Evolutionary conservation across 2,888 invertebrate species (phyloP).

Genomic region (Apotomis capreana): DNA sequence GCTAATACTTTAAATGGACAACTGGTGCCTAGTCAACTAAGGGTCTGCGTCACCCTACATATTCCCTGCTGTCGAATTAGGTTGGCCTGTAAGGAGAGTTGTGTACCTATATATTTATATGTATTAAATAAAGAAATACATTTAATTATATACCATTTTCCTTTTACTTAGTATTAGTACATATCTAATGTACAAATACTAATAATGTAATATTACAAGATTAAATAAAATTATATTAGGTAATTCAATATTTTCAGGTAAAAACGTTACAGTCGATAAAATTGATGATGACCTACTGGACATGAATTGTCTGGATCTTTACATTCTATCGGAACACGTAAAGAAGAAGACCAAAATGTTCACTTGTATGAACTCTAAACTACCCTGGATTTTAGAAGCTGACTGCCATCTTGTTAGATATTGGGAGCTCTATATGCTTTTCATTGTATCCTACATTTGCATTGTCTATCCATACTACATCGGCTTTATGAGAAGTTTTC

Average conservation of each 20-base stretch:
- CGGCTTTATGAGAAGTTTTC: conserved; percentile 70
- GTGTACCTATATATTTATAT: too few species aligned
- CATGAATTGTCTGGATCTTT: conserved; percentile 72
- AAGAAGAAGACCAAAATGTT: conserved; percentile 68
- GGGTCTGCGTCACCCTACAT: too few species aligned
- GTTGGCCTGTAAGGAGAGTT: too few species aligned
- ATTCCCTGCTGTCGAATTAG: too few species aligned
- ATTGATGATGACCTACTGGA: conserved; percentile 66
- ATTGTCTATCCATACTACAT: conserved; percentile 78
- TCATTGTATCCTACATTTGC: conserved; percentile 70
- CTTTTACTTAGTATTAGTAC: too few species aligned
- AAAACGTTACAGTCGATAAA: conserved; percentile 60
- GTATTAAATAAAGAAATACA: too few species aligned
- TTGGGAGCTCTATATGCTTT: conserved; percentile 77
- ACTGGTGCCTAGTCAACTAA: too few species aligned
- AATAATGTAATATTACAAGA: too few species aligned
- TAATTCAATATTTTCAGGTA: conserved; percentile 54
- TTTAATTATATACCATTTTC: too few species aligned
- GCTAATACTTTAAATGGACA: too few species aligned
- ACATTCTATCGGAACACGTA: conserved; percentile 75
- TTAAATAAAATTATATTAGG: too few species aligned
- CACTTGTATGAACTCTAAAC: conserved; percentile 66
- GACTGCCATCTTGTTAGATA: conserved; percentile 72
- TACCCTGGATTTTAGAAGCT: conserved; percentile 79
- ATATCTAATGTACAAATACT: too few species aligned